These are phyloP conservation scores for Chelonia mydas DNA, from an alignment of 2,797 vertebrate genomes.

Conservation along the genomic window DNA sequence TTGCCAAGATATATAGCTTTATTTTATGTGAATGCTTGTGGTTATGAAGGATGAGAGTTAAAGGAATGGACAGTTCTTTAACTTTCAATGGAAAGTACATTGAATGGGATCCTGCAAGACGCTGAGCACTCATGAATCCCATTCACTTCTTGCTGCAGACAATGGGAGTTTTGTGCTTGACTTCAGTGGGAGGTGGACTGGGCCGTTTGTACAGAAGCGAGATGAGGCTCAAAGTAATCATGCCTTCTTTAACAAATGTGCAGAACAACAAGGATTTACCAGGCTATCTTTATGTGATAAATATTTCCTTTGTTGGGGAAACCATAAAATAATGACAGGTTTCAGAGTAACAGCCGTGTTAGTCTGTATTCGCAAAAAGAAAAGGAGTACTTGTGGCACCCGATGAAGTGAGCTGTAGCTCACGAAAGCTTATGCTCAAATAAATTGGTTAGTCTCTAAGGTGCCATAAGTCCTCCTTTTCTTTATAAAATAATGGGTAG, in stretches of 20 bases:
- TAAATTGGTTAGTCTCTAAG: no score
- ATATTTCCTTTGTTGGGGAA: not conserved
- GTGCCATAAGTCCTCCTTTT: no score
- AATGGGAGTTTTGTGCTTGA: fast-evolving
- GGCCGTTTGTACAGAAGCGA: not conserved
- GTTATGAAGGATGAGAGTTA: not conserved
- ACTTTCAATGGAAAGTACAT: not conserved
- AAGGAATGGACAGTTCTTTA: not conserved
- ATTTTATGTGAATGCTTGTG: not conserved
- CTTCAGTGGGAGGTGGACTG: not conserved
- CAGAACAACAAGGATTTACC: not conserved
- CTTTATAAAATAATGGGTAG: no score
- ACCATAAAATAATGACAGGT: not conserved
- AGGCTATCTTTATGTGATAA: not conserved
- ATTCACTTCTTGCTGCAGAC: not conserved
- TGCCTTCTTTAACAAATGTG: not conserved
- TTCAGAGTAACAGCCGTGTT: no score
- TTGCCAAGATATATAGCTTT: not conserved
- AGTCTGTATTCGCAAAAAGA: no score
- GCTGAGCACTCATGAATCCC: fast-evolving
- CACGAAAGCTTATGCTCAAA: no score
- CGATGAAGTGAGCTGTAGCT: no score
- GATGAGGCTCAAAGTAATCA: not conserved
- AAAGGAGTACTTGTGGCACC: no score
- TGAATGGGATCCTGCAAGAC: fast-evolving